These are phyloP conservation scores for Poecilia gillii DNA, from an alignment of 2,797 vertebrate genomes.

Conservation along the genomic window DNA sequence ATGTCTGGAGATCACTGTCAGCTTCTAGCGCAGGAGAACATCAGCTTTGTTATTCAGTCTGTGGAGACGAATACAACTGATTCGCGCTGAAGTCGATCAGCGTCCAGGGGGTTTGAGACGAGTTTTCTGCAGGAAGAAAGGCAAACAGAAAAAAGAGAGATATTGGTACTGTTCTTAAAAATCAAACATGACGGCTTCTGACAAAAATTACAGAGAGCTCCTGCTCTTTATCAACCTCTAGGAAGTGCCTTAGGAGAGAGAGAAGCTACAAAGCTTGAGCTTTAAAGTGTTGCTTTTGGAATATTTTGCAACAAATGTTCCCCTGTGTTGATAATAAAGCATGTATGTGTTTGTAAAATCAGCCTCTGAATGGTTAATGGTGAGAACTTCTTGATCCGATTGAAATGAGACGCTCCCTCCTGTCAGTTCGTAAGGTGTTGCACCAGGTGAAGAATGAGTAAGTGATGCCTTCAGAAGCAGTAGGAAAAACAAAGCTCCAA, in stretches of 20 bases:
- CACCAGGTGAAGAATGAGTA: too few species aligned
- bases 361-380: too few species aligned
- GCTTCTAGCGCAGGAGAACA: not conserved
- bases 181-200: not conserved
- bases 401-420: too few species aligned
- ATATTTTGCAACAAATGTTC: not conserved
- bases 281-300: not conserved
- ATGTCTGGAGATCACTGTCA: conserved; percentile 5
- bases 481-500: too few species aligned
- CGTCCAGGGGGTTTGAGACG: not conserved
- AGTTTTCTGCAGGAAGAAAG: not conserved
- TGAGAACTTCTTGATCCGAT: too few species aligned
- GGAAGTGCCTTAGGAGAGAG: not conserved
- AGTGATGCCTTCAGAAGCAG: too few species aligned
- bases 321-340: not conserved
- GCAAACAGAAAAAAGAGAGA: not conserved
- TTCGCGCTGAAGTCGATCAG: not conserved
- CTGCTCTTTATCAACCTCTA: not conserved
- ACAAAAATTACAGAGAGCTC: not conserved
- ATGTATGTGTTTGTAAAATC: not conserved
- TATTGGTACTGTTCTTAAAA: not conserved
- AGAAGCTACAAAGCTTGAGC: not conserved
- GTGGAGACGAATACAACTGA: not conserved
- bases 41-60: not conserved
- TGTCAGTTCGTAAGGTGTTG: too few species aligned